Percentiles rank a stretch among this genome's conserved stretches.
Conservation (phyloP, 2,113 vertebrate species). For the Corythornis vintsioides region DNA sequence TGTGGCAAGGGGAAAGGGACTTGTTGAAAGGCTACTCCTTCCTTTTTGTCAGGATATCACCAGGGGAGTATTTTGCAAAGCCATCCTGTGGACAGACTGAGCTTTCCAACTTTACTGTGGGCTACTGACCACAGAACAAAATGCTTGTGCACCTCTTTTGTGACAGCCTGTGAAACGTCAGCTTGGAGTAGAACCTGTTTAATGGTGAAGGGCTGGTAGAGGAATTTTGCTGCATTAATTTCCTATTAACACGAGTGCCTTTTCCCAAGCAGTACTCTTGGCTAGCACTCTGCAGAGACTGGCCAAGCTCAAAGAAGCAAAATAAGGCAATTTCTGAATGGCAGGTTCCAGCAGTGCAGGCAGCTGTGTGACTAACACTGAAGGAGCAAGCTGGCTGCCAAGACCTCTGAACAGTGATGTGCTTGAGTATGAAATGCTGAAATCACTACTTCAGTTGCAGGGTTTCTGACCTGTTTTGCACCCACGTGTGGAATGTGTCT, state of each 20-base stretch:
- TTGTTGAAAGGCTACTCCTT: neutral
- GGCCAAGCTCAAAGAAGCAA: neutral
- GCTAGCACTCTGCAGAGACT: neutral
- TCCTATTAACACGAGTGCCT: neutral
- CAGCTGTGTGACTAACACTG: neutral
- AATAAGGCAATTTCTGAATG: neutral
- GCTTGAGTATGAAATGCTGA: neutral
- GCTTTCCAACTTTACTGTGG: neutral
- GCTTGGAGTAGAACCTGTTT: neutral
- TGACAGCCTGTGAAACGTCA: fast-evolving
- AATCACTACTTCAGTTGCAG: neutral
- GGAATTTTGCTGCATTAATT: neutral
- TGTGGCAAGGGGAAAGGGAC: neutral
- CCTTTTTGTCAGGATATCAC: neutral
- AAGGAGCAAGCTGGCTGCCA: neutral
- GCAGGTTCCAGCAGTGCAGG: neutral
- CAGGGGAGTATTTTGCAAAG: neutral
- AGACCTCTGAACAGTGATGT: neutral
- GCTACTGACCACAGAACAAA: neutral
- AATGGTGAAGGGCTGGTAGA: neutral
- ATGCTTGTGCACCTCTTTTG: neutral
- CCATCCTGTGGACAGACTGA: neutral
- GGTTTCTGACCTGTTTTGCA: neutral
- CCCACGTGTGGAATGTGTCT: neutral
- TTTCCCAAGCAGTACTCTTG: neutral